phyloP scores from a whole-genome alignment of 2,113 vertebrate genomes.

The Corythoichthys haematopterus region DNA sequence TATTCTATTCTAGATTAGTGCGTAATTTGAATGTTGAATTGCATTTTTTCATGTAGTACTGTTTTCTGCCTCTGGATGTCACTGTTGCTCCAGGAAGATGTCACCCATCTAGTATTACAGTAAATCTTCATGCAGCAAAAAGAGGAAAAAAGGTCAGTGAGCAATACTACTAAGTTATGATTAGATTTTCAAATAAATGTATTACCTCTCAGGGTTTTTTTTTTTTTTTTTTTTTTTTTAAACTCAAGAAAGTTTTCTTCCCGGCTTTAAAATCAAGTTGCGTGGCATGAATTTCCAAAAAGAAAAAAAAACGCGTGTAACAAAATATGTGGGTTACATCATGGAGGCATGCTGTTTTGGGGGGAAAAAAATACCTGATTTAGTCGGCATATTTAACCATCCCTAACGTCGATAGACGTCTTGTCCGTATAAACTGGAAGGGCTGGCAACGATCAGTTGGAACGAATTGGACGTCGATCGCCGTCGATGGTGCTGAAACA shows the following conservation, averaged over 20 bases:
- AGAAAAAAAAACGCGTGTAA: neutral
- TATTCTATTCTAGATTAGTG: too few species aligned
- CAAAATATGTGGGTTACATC: too few species aligned
- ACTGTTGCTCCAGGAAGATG: conserved; percentile 48
- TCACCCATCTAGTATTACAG: neutral
- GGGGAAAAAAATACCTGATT: too few species aligned
- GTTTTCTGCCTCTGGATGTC: conserved; percentile 46
- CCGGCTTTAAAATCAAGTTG: neutral
- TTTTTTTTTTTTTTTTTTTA: too few species aligned
- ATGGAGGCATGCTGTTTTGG: too few species aligned
- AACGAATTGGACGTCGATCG: too few species aligned
- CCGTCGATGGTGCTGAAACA: conserved; percentile 6
- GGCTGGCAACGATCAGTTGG: too few species aligned
- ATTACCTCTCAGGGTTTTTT: neutral
- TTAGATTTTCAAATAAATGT: too few species aligned
- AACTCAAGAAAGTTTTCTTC: neutral
- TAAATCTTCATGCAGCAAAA: conserved; percentile 18
- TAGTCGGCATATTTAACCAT: too few species aligned
- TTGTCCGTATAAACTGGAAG: too few species aligned
- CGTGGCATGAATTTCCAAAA: neutral
- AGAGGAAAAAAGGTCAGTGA: conserved; percentile 2
- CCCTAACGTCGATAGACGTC: too few species aligned
- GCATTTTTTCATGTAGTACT: conserved; percentile 5
- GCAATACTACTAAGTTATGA: neutral
- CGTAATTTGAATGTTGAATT: too few species aligned